phyloP scores from a whole-genome alignment of 2,113 vertebrate genomes.

The Aviceda subcristata region DNA sequence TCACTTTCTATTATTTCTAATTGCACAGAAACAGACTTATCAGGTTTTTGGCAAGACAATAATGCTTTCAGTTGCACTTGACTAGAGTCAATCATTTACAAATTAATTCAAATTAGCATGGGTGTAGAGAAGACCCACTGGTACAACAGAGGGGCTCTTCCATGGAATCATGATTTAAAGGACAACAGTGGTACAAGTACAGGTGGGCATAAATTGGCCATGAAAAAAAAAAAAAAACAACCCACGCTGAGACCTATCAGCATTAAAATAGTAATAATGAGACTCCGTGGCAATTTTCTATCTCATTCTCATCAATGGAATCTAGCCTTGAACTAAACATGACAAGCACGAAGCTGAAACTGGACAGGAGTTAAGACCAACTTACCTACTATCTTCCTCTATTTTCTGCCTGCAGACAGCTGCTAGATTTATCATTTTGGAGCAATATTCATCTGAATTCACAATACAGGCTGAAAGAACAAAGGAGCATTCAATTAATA shows the following conservation, averaged over 20 bases:
- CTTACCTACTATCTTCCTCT: constrained; percentile 78
- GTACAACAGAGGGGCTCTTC: not conserved
- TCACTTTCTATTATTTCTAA: not conserved
- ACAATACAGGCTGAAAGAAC: constrained; percentile 34
- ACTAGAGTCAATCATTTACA: not conserved
- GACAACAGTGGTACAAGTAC: not conserved
- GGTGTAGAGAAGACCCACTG: not conserved
- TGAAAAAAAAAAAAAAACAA: not conserved
- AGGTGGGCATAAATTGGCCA: not conserved
- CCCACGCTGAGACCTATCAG: not conserved
- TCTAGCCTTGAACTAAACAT: not conserved
- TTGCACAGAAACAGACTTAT: not conserved
- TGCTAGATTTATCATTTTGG: constrained; percentile 71
- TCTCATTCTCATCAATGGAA: not conserved
- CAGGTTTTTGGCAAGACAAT: not conserved
- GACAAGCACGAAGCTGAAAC: not conserved
- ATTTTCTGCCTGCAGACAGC: constrained; percentile 76
- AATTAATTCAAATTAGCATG: not conserved
- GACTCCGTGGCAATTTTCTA: not conserved
- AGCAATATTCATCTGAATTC: constrained; percentile 76
- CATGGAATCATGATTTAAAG: not conserved
- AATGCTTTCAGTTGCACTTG: not conserved
- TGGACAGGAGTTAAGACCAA: not conserved
- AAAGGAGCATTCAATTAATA: not conserved
- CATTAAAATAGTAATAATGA: not conserved